These are phyloP conservation scores for Alaudala cheleensis DNA, from an alignment of 2,113 vertebrate species.

Conservation along the genomic window DNA sequence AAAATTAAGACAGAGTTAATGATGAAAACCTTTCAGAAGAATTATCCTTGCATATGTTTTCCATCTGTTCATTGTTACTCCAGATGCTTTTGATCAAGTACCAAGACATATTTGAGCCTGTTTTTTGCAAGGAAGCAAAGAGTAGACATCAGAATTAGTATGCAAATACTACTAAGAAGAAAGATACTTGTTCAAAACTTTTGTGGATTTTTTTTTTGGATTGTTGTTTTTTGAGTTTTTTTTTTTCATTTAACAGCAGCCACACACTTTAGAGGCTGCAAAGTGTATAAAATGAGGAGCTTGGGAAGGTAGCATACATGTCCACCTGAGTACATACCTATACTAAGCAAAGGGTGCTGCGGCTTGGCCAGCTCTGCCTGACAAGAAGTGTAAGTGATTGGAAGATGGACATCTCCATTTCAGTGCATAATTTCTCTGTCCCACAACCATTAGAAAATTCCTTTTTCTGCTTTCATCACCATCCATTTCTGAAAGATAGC, in stretches of 20 bases:
- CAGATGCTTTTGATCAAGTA: neutral
- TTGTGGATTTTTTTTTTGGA: neutral
- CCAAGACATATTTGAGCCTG: neutral
- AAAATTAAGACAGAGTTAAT: neutral
- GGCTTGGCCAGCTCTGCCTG: neutral
- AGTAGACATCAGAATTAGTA: neutral
- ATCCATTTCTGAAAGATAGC: neutral
- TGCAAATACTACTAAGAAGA: neutral
- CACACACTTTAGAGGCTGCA: neutral
- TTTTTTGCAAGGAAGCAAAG: neutral
- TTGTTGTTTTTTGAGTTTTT: neutral
- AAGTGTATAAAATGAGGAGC: neutral
- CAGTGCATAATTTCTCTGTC: neutral
- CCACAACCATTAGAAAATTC: neutral
- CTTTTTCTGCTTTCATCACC: neutral
- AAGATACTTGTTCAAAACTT: neutral
- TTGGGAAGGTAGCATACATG: fast-evolving
- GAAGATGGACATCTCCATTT: neutral
- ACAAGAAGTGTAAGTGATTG: neutral
- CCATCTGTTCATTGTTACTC: neutral
- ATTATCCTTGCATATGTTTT: neutral
- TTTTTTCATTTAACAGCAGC: neutral
- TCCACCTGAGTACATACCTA: neutral
- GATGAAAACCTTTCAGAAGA: neutral
- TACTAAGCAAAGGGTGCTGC: neutral